Conservation (phyloP, 2,797 vertebrate species). For the Sebastes nivosus region DNA sequence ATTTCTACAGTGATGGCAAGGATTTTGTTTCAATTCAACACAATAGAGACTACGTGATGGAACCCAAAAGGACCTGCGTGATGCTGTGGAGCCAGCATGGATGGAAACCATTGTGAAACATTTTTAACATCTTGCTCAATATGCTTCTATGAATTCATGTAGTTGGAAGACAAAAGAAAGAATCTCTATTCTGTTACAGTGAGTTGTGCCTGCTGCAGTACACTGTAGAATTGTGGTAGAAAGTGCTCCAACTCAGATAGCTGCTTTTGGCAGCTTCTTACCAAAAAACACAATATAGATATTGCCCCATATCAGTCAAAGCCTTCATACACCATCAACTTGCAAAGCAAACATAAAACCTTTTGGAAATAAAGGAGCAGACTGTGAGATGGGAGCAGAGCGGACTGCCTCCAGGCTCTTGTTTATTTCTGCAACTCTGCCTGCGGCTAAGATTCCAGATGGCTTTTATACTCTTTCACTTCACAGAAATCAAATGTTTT, state of each 20-base stretch:
- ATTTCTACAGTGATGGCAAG: neutral
- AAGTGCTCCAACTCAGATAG: neutral
- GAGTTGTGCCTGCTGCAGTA: neutral
- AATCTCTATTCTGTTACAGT: neutral
- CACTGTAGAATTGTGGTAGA: neutral
- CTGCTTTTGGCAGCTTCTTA: conserved; percentile 8
- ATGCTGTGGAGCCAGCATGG: neutral
- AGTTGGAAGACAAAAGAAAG: neutral
- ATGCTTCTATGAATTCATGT: neutral
- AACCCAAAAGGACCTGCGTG: neutral
- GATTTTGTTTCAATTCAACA: neutral
- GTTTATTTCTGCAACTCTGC: conserved; percentile 74
- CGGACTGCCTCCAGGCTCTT: conserved; percentile 68
- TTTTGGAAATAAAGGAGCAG: conserved; percentile 49
- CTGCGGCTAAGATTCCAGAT: conserved; percentile 69
- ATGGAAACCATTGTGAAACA: neutral
- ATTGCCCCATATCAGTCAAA: neutral
- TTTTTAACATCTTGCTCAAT: neutral
- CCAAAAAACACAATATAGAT: neutral
- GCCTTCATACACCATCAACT: conserved; percentile 22
- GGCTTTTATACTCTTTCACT: conserved; percentile 59
- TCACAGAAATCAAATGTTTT: conserved; percentile 60
- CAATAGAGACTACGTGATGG: neutral
- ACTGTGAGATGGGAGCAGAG: conserved; percentile 50
- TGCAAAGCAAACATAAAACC: conserved; percentile 52